These are phyloP conservation scores for Drosophila hamatofila DNA, from an alignment of 2,888 invertebrate genomes.

Conservation along the genomic window DNA sequence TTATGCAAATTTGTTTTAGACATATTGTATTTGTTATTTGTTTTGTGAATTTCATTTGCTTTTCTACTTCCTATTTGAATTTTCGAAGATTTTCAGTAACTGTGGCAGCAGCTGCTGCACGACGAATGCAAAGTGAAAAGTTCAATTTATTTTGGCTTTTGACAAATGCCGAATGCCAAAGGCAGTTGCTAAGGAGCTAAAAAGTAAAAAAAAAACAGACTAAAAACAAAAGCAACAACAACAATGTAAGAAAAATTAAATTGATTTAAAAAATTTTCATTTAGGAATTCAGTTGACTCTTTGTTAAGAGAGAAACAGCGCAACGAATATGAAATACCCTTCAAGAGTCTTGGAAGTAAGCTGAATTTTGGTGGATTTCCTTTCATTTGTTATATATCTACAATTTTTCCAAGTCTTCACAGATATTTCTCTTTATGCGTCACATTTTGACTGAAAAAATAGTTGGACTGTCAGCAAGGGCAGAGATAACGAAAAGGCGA, in stretches of 20 bases:
- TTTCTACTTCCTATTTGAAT: slow-evolving; percentile 18
- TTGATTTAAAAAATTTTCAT: slow-evolving; percentile 42
- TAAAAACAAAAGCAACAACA: too few relatives aligned
- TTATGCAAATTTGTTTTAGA: slow-evolving; percentile 2
- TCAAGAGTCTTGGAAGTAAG: background rate
- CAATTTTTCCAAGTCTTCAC: background rate
- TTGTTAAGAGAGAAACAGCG: background rate
- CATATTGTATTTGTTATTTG: slow-evolving; percentile 24
- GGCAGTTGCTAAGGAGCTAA: slow-evolving; percentile 39
- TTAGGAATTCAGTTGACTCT: slow-evolving; percentile 35
- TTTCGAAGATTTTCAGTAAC: slow-evolving; percentile 38
- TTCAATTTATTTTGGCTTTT: slow-evolving; percentile 63
- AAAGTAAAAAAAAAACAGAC: slow-evolving; percentile 38
- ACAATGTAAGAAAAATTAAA: slow-evolving; percentile 25
- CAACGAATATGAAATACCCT: slow-evolving; percentile 1
- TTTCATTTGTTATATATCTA: background rate
- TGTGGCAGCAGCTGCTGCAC: slow-evolving; percentile 50
- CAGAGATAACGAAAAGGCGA: slow-evolving; percentile 6
- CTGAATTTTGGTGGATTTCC: background rate
- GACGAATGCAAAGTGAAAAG: slow-evolving; percentile 59
- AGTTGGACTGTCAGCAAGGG: background rate
- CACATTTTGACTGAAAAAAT: background rate
- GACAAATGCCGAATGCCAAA: slow-evolving; percentile 22
- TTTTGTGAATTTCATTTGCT: slow-evolving; percentile 43
- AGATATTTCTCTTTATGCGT: background rate